Percentiles rank a stretch among this genome's conserved stretches.
These are phyloP conservation scores for Gerris lacustris DNA, from an alignment of 2,888 invertebrate genomes.

Conservation along the genomic window DNA sequence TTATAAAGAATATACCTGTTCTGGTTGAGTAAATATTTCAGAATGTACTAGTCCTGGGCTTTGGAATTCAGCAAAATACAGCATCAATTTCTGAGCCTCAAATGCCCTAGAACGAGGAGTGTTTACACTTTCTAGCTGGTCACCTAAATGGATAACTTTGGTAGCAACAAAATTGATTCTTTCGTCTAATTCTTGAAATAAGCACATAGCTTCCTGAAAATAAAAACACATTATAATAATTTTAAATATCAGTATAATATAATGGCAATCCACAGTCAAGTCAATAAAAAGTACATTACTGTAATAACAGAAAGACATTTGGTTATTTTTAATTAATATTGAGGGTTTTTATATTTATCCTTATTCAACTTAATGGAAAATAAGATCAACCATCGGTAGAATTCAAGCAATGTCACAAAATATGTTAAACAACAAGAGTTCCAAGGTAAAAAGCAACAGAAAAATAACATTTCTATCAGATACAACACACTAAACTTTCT, in stretches of 20 bases:
- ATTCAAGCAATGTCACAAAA: too few relatives aligned
- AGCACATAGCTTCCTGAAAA: conserved; percentile 61
- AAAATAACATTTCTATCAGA: too few relatives aligned
- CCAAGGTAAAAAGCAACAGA: too few relatives aligned
- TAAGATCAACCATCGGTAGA: too few relatives aligned
- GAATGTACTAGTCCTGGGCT: conserved; percentile 72
- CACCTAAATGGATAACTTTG: conserved; percentile 95
- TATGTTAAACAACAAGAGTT: too few relatives aligned
- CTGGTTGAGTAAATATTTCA: conserved; percentile 73
- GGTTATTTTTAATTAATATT: too few relatives aligned
- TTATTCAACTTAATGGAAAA: too few relatives aligned
- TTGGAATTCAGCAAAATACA: conserved; percentile 83
- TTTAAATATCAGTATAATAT: conserved; percentile 7
- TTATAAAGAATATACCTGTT: conserved; percentile 44
- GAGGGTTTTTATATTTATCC: too few relatives aligned
- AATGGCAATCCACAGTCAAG: conserved; percentile 12
- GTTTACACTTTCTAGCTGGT: conserved; percentile 92
- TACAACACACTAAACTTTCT: too few relatives aligned
- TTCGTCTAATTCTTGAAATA: conserved; percentile 85
- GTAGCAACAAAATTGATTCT: conserved; percentile 94
- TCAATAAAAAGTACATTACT: conserved; percentile 12
- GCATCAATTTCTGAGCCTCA: conserved; percentile 86
- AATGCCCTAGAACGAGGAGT: conserved; percentile 87
- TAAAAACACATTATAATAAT: conserved; percentile 17
- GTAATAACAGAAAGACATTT: not conserved